Evolutionary conservation across 2,113 vertebrate genomes (phyloP).

Genomic region (Tringa solitaria): DNA sequence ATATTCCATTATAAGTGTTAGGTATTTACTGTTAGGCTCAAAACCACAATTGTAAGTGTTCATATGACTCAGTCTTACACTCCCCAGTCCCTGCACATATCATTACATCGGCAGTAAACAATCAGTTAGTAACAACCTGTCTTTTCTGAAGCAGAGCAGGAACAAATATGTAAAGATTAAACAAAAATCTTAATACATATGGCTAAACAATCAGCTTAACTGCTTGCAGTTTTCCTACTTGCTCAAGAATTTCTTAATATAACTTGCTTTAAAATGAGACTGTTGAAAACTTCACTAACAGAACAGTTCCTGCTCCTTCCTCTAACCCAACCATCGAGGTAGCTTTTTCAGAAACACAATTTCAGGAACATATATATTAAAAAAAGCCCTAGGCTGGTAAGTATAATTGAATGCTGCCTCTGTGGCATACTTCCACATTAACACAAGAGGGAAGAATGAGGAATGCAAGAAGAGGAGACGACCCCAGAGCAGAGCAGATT

Average conservation of each 20-base stretch:
- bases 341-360: neutral
- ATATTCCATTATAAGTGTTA: neutral
- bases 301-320: neutral
- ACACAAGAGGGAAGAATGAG: neutral
- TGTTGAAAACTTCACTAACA: neutral
- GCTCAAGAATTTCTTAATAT: neutral
- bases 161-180: neutral
- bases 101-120: neutral
- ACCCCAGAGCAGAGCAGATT: neutral
- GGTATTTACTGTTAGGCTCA: neutral
- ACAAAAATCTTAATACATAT: neutral
- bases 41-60: neutral
- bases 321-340: neutral
- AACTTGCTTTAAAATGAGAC: neutral
- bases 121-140: neutral
- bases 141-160: neutral
- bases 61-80: neutral
- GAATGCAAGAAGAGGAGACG: neutral
- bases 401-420: neutral
- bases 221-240: neutral
- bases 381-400: neutral
- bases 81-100: neutral
- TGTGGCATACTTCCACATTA: neutral
- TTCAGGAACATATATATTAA: neutral
- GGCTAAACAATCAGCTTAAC: neutral